A percentile compares a stretch with the other conserved stretches of the same genome.
Conservation (phyloP, 2,797 vertebrate species). For the Rhynchotus rufescens region DNA sequence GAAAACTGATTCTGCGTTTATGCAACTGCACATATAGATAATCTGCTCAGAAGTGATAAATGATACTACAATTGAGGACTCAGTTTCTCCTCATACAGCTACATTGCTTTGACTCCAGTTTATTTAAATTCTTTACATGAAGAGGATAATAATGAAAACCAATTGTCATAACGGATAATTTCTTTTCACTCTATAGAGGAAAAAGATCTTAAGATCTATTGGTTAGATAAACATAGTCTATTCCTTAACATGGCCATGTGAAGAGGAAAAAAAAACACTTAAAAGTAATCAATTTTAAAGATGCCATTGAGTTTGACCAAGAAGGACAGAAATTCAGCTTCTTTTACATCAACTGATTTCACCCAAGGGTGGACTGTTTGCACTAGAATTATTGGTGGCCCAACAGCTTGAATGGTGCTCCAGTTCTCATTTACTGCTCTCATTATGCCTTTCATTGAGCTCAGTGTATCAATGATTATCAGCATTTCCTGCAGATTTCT, state of each 20-base stretch:
- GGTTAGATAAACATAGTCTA: too few relatives aligned
- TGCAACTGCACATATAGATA: background rate
- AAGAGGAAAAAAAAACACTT: background rate
- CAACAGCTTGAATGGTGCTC: background rate
- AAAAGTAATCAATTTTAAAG: background rate
- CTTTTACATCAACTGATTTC: background rate
- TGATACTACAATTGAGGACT: background rate
- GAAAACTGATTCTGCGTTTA: background rate
- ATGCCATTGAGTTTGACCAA: background rate
- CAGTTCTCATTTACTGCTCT: background rate
- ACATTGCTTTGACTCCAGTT: background rate
- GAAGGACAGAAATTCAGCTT: background rate
- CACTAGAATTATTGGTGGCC: background rate
- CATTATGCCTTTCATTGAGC: background rate
- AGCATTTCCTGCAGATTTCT: background rate
- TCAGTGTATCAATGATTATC: background rate
- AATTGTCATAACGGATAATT: background rate
- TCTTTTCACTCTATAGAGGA: background rate
- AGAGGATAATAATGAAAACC: background rate
- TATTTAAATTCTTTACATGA: background rate
- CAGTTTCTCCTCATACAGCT: background rate
- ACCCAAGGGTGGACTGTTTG: background rate
- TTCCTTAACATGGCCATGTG: background rate
- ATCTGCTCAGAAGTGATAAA: background rate
- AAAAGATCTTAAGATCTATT: background rate